phyloP scores from a whole-genome alignment of 2,113 vertebrate species.

The Gallinago undulata region DNA sequence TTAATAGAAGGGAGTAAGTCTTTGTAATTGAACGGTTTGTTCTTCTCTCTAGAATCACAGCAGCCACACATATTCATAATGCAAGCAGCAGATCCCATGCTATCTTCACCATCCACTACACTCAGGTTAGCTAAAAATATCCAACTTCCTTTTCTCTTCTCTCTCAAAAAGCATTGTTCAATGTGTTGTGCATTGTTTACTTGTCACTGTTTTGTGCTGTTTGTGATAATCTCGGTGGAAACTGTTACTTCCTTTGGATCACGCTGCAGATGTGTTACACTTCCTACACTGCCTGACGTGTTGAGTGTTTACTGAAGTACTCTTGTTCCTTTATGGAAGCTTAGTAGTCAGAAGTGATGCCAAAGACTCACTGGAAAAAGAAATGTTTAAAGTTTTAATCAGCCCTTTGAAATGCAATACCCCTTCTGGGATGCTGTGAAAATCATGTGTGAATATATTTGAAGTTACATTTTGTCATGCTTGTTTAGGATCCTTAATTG shows the following conservation, averaged over 20 bases:
- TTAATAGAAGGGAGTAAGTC: not conserved
- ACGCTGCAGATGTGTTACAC: not conserved
- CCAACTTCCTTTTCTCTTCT: not conserved
- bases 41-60: constrained; percentile 85
- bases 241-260: constrained; percentile 23
- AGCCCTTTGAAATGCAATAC: not conserved
- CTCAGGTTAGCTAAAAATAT: constrained; percentile 82
- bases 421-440: not conserved
- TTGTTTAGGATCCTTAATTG: not conserved
- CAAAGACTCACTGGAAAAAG: not conserved
- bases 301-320: not conserved
- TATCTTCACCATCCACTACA: constrained; percentile 96
- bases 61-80: constrained; percentile 93
- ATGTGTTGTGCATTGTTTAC: not conserved
- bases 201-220: not conserved
- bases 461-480: not conserved
- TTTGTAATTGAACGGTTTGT: not conserved
- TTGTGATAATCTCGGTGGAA: not conserved
- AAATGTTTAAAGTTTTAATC: not conserved
- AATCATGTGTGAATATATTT: not conserved
- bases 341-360: not conserved
- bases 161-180: not conserved
- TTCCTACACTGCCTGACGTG: not conserved
- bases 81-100: constrained; percentile 97
- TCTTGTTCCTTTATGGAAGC: not conserved